Evolutionary conservation across 2,797 vertebrate genomes (phyloP), one percentile per base, ranked within the genome.

Genomic region (Ceyx erithaca): DNA sequence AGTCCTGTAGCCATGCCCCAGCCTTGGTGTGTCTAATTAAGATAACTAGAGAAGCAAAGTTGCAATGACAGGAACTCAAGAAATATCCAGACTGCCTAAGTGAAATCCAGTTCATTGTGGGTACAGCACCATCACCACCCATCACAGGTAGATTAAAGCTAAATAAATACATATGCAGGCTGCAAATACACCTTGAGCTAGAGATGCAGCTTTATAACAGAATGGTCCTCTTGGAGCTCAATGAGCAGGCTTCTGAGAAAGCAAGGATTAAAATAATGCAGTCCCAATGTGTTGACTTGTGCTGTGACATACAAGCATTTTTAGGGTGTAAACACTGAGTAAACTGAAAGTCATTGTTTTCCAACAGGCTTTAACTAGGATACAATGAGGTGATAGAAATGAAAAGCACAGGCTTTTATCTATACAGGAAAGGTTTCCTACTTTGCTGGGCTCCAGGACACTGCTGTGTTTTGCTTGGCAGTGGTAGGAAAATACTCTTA

Each of bases 41-140:
- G 12, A 8, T 66, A 72, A 84, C 22, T 14, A 45, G 8, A 68
- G 52, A 40, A 75, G n/a, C 12, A 45, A 43, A 37, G 40, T 16
- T 82, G 67, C 31, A 69, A 19, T 10, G 31, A 83, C 11, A 88
- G 46, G 17, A 92, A 23, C n/a, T 46, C 37, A 69, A 37, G 28
- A 76, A 88, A 80, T 71, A 81, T 4, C 18, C 40, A 54, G 58
- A 10, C 4, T 72, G 23, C 25, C 18, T 37, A 5, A 1, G 46
- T 79, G 43, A 69, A 76, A 88, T 58, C 54, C 16, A 51, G 8
- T 48, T 86, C 33, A 21, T 8, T 33, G 31, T 69, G 64, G 19
- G 19, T 30, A 72, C 71, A 73, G 16, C 0, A 0, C 17, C 26
- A 64, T 40, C 15, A 82, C 31, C 17, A 64, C 33, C 17, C 28